phyloP scores from a whole-genome alignment of 1,140 invertebrate genomes.

The Mamestra configurata region DNA sequence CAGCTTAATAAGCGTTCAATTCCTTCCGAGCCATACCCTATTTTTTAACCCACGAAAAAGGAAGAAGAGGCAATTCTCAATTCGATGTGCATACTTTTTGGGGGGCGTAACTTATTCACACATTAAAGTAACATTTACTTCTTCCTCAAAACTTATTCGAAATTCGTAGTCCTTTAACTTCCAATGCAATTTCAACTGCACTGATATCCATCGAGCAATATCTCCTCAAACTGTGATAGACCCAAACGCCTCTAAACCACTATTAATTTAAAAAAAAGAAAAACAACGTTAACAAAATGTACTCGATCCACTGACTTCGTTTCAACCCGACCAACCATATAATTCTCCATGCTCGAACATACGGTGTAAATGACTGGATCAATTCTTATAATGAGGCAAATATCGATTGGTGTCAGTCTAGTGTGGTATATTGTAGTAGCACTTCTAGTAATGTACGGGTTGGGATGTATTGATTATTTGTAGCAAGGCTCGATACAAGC shows the following conservation, averaged over 20 bases:
- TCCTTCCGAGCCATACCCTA: too few relatives aligned
- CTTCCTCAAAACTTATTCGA: too few relatives aligned
- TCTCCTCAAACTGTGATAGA: not conserved
- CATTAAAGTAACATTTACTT: too few relatives aligned
- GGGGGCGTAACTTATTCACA: too few relatives aligned
- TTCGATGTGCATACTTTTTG: too few relatives aligned
- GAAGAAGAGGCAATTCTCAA: too few relatives aligned
- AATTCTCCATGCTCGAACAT: conserved; percentile 1
- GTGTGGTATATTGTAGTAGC: not conserved
- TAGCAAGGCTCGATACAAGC: not conserved
- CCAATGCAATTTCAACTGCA: too few relatives aligned
- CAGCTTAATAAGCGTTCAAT: too few relatives aligned
- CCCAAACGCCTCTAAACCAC: not conserved
- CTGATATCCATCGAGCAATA: not conserved
- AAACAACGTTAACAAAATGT: too few relatives aligned
- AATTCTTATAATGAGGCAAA: conserved; percentile 28
- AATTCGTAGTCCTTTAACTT: too few relatives aligned
- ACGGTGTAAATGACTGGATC: conserved; percentile 32
- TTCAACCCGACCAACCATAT: conserved; percentile 32
- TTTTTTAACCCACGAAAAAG: too few relatives aligned
- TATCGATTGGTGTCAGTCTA: conserved; percentile 27
- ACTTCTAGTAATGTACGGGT: not conserved
- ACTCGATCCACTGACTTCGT: not conserved
- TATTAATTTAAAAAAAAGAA: not conserved
- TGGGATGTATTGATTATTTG: not conserved